These are phyloP conservation scores for Dolomedes plantarius DNA, from an alignment of 2,888 invertebrate genomes.

Conservation along the genomic window DNA sequence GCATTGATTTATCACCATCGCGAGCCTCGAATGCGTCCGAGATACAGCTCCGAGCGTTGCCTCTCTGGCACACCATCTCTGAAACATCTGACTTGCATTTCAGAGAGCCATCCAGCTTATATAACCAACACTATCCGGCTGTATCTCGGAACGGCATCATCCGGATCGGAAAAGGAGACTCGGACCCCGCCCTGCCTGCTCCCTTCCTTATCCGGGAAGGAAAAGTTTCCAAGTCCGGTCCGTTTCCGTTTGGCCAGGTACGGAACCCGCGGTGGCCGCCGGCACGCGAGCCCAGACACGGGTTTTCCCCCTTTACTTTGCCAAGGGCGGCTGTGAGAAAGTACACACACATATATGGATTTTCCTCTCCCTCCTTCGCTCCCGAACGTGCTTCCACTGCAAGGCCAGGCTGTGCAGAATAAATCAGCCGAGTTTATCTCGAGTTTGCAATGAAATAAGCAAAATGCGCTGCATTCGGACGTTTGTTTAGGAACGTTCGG, in stretches of 20 bases:
- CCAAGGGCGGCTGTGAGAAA: neutral
- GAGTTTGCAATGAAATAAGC: too few relatives aligned
- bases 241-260: conserved; percentile 43
- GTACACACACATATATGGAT: neutral
- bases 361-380: too few relatives aligned
- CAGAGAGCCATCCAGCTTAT: neutral
- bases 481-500: too few relatives aligned
- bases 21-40: too few relatives aligned
- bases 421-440: too few relatives aligned
- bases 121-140: conserved; percentile 6
- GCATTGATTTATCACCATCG: too few relatives aligned
- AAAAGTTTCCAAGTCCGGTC: conserved; percentile 59
- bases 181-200: conserved; percentile 62
- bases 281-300: neutral
- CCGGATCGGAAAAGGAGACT: conserved; percentile 61
- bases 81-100: neutral
- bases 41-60: too few relatives aligned
- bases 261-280: neutral
- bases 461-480: too few relatives aligned
- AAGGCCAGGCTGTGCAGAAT: too few relatives aligned
- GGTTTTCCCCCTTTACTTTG: neutral
- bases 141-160: conserved; percentile 59
- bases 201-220: conserved; percentile 54
- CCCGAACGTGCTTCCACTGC: too few relatives aligned
- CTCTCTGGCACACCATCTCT: neutral